Percentiles rank a stretch among this genome's conserved stretches.
phyloP scores from a whole-genome alignment of 2,113 vertebrate species.

The Pithys albifrons region DNA sequence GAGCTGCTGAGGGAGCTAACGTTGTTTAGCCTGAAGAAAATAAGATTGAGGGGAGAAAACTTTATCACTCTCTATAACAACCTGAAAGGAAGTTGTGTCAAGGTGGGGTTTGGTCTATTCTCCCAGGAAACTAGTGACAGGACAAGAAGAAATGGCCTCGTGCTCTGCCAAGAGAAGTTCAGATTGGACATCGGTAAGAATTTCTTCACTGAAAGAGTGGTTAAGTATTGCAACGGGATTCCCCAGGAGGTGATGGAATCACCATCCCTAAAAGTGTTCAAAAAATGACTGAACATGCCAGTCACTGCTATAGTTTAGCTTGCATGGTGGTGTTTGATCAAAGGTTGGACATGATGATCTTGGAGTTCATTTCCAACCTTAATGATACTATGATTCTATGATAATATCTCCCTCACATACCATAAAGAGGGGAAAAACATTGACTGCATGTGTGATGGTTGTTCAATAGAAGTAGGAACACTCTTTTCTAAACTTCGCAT shows the following conservation, averaged over 20 bases:
- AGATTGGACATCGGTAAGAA: neutral
- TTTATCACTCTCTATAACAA: neutral
- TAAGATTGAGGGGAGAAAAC: neutral
- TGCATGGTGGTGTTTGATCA: neutral
- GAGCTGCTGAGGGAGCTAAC: neutral
- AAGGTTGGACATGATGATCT: neutral
- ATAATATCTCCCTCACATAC: neutral
- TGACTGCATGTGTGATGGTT: accelerated
- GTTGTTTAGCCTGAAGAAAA: neutral
- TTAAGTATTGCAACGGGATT: neutral
- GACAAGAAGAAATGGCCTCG: neutral
- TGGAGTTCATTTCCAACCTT: neutral
- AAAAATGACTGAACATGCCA: neutral
- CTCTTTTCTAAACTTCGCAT: neutral
- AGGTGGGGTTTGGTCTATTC: neutral
- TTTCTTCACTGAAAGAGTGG: neutral
- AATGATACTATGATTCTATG: neutral
- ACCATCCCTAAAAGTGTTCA: neutral
- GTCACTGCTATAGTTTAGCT: neutral
- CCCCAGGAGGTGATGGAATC: neutral
- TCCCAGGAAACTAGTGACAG: neutral
- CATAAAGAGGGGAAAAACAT: neutral
- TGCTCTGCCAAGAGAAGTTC: neutral
- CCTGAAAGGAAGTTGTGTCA: neutral
- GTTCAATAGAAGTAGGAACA: neutral